Evolutionary conservation across 2,797 vertebrate genomes (phyloP).

Genomic region (Platyrinchus mystaceus): DNA sequence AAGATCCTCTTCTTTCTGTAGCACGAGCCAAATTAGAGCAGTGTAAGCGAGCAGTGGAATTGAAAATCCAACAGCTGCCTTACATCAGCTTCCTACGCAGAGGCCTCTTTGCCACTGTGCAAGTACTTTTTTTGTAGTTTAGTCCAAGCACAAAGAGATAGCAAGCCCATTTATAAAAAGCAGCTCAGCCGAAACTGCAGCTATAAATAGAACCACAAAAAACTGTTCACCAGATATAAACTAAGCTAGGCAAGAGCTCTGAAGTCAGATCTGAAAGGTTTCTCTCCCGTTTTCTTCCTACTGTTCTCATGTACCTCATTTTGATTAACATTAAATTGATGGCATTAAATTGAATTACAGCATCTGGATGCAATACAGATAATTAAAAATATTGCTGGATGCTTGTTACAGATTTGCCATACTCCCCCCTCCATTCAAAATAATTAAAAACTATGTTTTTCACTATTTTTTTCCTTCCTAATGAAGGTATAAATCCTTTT

Average conservation of each 20-base stretch:
- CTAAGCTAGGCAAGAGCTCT: background rate
- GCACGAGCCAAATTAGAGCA: background rate
- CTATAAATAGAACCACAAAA: slow-evolving; percentile 28
- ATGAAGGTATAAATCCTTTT: background rate
- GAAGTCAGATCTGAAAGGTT: background rate
- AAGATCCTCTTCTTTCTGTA: background rate
- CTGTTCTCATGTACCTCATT: background rate
- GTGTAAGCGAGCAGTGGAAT: background rate
- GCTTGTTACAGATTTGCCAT: background rate
- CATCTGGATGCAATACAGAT: background rate
- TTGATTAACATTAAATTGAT: background rate
- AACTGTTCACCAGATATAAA: background rate
- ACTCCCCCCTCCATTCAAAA: background rate
- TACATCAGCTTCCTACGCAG: slow-evolving; percentile 7
- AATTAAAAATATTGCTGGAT: background rate
- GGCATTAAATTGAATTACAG: background rate
- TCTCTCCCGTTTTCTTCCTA: background rate
- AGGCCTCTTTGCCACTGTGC: background rate
- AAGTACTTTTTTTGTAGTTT: slow-evolving; percentile 3
- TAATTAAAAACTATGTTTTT: background rate
- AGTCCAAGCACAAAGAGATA: background rate
- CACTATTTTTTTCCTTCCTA: background rate
- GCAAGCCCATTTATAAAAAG: slow-evolving; percentile 16
- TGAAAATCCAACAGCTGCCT: slow-evolving; percentile 8
- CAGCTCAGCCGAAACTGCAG: slow-evolving; percentile 13